Evolutionary conservation across 2,113 vertebrate species (phyloP).

Genomic region (Silurus asotus): DNA sequence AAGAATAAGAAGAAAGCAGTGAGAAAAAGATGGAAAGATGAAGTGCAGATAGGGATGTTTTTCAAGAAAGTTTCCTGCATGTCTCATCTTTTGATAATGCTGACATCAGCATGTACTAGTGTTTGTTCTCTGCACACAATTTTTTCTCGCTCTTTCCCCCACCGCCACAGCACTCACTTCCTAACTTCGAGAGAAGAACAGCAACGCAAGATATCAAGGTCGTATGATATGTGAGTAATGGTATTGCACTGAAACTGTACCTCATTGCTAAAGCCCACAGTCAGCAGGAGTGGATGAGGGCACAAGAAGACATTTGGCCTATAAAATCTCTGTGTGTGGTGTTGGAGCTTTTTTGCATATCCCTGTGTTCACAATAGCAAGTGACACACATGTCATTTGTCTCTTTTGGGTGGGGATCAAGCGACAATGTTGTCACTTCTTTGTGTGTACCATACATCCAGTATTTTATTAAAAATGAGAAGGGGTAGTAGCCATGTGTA

Average conservation of each 20-base stretch:
- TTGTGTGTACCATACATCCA: neutral
- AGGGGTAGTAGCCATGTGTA: neutral
- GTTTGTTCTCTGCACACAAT: constrained; percentile 46
- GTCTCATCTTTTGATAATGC: constrained; percentile 66
- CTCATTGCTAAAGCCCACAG: constrained; percentile 58
- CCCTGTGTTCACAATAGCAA: neutral
- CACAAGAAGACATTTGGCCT: constrained; percentile 49
- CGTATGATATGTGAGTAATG: constrained; percentile 66
- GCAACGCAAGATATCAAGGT: constrained; percentile 64
- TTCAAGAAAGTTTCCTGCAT: constrained; percentile 46
- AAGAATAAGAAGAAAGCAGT: constrained; percentile 34
- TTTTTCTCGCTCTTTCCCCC: neutral
- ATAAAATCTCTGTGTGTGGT: constrained; percentile 26
- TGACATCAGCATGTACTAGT: constrained; percentile 72
- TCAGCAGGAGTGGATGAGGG: constrained; percentile 56
- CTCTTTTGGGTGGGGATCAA: neutral
- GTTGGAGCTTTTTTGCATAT: neutral
- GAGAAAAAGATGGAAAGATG: constrained; percentile 44
- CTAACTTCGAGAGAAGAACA: constrained; percentile 41
- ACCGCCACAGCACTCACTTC: neutral
- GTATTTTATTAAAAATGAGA: neutral
- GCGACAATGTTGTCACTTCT: neutral
- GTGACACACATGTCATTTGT: neutral
- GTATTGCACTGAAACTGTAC: constrained; percentile 69
- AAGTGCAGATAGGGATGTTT: constrained; percentile 39